A percentile compares a stretch with the other conserved stretches of the same genome.
Conservation (phyloP, 2,113 vertebrate genomes). For the Thermophis baileyi region DNA sequence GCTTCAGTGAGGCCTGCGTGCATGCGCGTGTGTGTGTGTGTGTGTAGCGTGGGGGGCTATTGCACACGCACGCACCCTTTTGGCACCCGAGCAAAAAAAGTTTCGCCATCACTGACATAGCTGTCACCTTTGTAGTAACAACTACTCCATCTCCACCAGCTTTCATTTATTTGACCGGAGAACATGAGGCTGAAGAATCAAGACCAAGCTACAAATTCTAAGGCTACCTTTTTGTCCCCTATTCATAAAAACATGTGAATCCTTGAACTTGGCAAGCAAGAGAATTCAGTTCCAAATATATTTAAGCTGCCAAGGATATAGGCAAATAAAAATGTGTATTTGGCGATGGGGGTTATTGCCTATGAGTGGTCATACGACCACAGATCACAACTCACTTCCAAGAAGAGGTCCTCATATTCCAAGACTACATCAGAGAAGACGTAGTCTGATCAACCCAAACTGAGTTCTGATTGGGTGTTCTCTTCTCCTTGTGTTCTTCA, state of each 20-base stretch:
- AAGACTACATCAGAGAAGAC: background rate
- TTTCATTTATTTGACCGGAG: background rate
- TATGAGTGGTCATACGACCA: background rate
- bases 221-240: background rate
- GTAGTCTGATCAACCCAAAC: background rate
- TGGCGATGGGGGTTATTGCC: background rate
- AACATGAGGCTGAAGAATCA: background rate
- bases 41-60: too few relatives aligned
- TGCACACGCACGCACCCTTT: too few relatives aligned
- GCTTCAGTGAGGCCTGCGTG: too few relatives aligned
- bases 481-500: background rate
- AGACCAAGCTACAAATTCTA: background rate
- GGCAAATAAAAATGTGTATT: background rate
- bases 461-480: background rate
- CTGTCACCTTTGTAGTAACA: background rate
- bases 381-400: background rate
- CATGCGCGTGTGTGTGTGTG: too few relatives aligned
- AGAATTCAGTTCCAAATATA: background rate
- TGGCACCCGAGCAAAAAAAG: too few relatives aligned
- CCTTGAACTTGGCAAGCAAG: background rate
- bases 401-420: background rate
- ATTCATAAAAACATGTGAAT: background rate
- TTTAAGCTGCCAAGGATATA: background rate
- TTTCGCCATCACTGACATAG: too few relatives aligned
- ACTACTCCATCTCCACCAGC: background rate